These are phyloP conservation scores for Aramus guarauna DNA, from an alignment of 2,113 vertebrate genomes.

Conservation along the genomic window DNA sequence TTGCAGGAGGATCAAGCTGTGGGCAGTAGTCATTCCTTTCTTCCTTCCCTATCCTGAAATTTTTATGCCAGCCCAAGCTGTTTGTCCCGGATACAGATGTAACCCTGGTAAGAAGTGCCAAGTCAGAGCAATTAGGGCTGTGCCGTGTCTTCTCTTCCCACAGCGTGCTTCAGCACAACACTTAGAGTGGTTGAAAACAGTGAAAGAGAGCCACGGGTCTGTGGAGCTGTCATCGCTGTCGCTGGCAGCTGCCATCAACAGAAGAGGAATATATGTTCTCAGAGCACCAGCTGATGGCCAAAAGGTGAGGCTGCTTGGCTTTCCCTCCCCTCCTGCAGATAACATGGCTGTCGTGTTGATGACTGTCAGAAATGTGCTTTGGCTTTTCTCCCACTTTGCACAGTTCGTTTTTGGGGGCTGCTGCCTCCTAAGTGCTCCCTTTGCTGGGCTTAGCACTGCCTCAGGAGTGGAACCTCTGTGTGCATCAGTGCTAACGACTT, in stretches of 20 bases:
- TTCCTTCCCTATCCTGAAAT: not conserved
- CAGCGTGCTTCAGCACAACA: constrained; percentile 89
- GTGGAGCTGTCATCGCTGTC: constrained; percentile 93
- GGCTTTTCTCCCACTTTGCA: not conserved
- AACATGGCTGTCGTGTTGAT: fast-evolving
- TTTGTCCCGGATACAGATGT: not conserved
- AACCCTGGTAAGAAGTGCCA: too few species aligned
- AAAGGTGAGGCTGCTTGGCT: constrained; percentile 54
- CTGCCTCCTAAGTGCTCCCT: not conserved
- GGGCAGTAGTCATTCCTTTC: not conserved
- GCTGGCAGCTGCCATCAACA: constrained; percentile 90
- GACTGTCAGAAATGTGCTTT: not conserved
- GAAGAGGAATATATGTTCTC: constrained; percentile 85
- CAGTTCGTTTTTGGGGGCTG: not conserved
- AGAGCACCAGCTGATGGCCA: constrained; percentile 71
- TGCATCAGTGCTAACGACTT: fast-evolving
- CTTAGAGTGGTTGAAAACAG: constrained; percentile 91
- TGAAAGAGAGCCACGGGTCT: constrained; percentile 94
- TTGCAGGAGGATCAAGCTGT: not conserved
- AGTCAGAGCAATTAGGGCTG: not conserved
- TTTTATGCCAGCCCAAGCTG: not conserved
- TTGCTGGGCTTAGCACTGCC: not conserved
- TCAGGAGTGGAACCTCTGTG: not conserved
- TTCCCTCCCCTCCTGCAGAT: not conserved
- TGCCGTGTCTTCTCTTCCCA: not conserved